Base-by-base conservation (phyloP, 1,140 invertebrate genomes). In the Drosophila nebulosa region DNA sequence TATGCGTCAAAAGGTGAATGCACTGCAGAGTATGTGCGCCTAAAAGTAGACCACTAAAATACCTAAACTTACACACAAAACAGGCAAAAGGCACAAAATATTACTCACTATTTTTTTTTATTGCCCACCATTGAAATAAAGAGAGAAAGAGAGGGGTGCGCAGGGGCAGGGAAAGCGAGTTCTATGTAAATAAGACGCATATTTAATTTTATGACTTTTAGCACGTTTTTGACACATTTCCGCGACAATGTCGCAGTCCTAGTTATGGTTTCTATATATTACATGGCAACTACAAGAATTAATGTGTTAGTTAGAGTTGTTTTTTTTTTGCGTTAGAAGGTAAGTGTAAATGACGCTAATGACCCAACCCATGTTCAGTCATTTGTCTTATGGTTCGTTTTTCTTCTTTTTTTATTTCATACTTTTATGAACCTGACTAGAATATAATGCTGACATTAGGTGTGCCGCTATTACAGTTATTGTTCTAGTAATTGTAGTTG, bases 21-120 rank as follows among this genome's bases (percentile, higher is more conserved):
- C 65, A 99, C 95, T 51, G 98, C 99, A 56, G 98, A 98, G 91
- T 99, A 99, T 98, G 99, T 99, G 71, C 98, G 94, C 92, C 98
- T 99, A 93, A 63, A 83, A 86, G 68, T 64, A 51, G 51, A 73
- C 39, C 14, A 22, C 27, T 5, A 4, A n/a, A 9, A 3, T 12
- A 1, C 7, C 22, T 12, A 56, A 92, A 75, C 68, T 65, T 72
- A 69, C 65, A 91, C 74, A 78, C 58, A 77, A 81, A 53, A 22
- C 30, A 36, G 51, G n/a, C 7, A 52, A 21, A 21, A 10, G n/a
- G 6, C 59, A 66, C 26, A 26, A 14, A 51, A 74, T 57, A 74
- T 59, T 52, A 62, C 77, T 66, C 58, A 55, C 52, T 75, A 72
- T 65, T 68, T 60, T 65, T 68, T 60, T 77, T 80, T 86, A 83